Conservation (phyloP, 2,888 invertebrate genomes). For the Eucriotettix oculatus region DNA sequence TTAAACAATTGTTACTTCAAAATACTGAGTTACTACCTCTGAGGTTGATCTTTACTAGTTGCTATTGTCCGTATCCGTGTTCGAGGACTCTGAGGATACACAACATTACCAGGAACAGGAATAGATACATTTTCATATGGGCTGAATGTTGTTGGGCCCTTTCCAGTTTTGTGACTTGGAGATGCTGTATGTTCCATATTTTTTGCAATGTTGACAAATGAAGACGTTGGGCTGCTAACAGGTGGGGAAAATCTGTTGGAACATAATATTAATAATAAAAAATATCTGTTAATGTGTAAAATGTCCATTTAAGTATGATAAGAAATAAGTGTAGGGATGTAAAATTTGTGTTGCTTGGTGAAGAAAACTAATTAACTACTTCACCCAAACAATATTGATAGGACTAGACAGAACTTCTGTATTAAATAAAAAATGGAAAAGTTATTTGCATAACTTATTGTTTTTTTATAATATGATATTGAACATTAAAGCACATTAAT, state of each 20-base stretch:
- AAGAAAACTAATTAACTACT: too few species aligned
- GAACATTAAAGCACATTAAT: too few species aligned
- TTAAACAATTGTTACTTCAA: neutral
- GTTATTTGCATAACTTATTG: too few species aligned
- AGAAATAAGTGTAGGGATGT: too few species aligned
- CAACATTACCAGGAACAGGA: constrained; percentile 11
- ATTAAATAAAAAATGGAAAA: too few species aligned
- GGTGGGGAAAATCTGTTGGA: neutral
- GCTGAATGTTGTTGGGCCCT: constrained; percentile 7
- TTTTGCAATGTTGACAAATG: neutral
- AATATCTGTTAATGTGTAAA: too few species aligned
- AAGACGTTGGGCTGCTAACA: neutral
- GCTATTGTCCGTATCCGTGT: constrained; percentile 21
- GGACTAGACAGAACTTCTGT: too few species aligned
- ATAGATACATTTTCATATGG: constrained; percentile 22
- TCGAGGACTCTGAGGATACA: constrained; percentile 23
- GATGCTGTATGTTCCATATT: neutral
- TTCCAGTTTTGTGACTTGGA: neutral
- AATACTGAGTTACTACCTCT: neutral
- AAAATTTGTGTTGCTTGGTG: too few species aligned
- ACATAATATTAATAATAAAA: neutral
- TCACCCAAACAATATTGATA: too few species aligned
- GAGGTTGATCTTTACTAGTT: neutral
- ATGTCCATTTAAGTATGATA: too few species aligned
- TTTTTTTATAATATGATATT: too few species aligned